phyloP scores from a whole-genome alignment of 2,888 invertebrate genomes.

The Apamea sordens region DNA sequence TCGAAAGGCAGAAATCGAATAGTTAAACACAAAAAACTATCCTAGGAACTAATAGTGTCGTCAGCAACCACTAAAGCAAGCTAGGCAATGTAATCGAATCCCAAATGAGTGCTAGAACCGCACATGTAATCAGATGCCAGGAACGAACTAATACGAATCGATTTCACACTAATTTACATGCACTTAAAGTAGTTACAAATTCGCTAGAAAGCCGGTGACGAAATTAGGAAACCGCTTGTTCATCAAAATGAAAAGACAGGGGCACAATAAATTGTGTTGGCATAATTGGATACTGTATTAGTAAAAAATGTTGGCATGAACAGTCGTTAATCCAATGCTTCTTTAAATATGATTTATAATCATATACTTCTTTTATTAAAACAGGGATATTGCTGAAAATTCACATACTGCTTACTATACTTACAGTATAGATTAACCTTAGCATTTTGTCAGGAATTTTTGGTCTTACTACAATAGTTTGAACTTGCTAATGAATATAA shows the following conservation, averaged over 20 bases:
- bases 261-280: background rate
- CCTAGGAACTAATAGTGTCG: conserved; percentile 27
- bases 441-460: background rate
- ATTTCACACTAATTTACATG: conserved; percentile 61
- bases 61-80: conserved; percentile 42
- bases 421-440: no score
- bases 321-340: background rate
- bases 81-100: conserved; percentile 56
- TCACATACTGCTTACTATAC: background rate
- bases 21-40: conserved; percentile 5
- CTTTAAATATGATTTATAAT: no score
- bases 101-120: conserved; percentile 56
- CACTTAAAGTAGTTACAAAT: conserved; percentile 41
- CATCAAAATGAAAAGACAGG: background rate
- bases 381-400: background rate
- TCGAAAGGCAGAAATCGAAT: background rate
- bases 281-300: background rate
- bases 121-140: conserved; percentile 55
- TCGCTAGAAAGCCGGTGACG: background rate
- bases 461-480: background rate
- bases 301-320: background rate
- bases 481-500: background rate
- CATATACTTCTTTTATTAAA: no score
- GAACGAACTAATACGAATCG: conserved; percentile 58
- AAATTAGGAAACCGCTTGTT: background rate